Evolutionary conservation across 1,140 invertebrate species (phyloP).

Genomic region (Scylla paramamosain): DNA sequence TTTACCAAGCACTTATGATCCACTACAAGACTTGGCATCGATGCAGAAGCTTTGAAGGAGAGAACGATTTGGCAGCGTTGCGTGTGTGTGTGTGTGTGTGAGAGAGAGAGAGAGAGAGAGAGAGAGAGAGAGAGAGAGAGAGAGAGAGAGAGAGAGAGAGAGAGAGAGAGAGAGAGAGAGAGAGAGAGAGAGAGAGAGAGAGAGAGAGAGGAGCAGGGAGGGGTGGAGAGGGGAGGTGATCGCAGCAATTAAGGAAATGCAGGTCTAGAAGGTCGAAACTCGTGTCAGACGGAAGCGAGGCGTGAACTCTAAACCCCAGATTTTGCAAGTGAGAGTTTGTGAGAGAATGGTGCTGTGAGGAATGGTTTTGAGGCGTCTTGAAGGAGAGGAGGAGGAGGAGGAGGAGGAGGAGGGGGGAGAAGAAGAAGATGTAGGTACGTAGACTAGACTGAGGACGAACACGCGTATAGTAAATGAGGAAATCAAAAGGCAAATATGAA

Average conservation of each 20-base stretch:
- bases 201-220: neutral
- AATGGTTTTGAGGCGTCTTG: conserved; percentile 21
- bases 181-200: too few relatives aligned
- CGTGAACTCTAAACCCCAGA: conserved; percentile 7
- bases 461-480: too few relatives aligned
- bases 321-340: conserved; percentile 13
- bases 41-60: too few relatives aligned
- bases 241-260: neutral
- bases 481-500: too few relatives aligned
- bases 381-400: neutral
- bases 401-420: neutral
- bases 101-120: conserved; percentile 26
- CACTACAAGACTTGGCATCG: too few relatives aligned
- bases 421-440: neutral
- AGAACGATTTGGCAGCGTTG: neutral
- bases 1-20: too few relatives aligned
- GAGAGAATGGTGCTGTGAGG: conserved; percentile 11
- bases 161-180: conserved; percentile 27
- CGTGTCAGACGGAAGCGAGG: conserved; percentile 8
- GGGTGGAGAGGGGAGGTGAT: neutral
- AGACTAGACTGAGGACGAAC: too few relatives aligned
- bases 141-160: conserved; percentile 48
- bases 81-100: neutral
- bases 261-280: conserved; percentile 21
- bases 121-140: conserved; percentile 30